phyloP scores from a whole-genome alignment of 2,797 vertebrate genomes.

The Paguma larvata region DNA sequence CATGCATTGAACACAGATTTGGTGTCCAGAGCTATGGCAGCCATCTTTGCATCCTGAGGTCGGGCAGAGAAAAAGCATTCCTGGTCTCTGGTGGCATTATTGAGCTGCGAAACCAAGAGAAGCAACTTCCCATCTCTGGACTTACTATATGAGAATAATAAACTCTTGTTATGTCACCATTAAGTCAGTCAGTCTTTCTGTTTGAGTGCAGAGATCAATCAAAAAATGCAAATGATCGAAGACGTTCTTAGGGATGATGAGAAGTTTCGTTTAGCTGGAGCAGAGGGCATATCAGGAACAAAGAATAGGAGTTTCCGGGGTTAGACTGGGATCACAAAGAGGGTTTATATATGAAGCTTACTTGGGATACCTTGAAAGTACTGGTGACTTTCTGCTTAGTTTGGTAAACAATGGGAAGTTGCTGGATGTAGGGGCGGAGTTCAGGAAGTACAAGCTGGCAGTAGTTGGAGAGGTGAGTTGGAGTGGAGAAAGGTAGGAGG shows the following conservation, averaged over 20 bases:
- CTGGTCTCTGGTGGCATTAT: neutral
- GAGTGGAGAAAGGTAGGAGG: neutral
- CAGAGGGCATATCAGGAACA: neutral
- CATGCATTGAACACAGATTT: neutral
- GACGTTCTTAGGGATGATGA: neutral
- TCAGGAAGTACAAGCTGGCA: neutral
- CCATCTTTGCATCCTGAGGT: slow-evolving; percentile 21
- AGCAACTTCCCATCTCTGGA: neutral
- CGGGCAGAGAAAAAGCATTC: neutral
- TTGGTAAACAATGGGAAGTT: neutral
- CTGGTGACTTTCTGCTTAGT: neutral
- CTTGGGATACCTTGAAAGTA: neutral
- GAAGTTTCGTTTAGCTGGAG: neutral
- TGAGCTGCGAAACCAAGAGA: neutral
- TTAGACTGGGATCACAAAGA: neutral
- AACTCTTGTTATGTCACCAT: neutral
- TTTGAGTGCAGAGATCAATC: neutral
- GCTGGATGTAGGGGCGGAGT: neutral
- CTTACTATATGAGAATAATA: neutral
- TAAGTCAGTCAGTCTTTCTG: neutral
- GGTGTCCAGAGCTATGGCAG: neutral
- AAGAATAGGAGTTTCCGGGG: neutral
- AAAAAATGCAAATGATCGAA: neutral
- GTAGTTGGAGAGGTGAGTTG: neutral
- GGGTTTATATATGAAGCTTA: neutral